These are phyloP conservation scores for Mormyrops attenuatus DNA, from an alignment of 2,797 vertebrate species.

Conservation along the genomic window DNA sequence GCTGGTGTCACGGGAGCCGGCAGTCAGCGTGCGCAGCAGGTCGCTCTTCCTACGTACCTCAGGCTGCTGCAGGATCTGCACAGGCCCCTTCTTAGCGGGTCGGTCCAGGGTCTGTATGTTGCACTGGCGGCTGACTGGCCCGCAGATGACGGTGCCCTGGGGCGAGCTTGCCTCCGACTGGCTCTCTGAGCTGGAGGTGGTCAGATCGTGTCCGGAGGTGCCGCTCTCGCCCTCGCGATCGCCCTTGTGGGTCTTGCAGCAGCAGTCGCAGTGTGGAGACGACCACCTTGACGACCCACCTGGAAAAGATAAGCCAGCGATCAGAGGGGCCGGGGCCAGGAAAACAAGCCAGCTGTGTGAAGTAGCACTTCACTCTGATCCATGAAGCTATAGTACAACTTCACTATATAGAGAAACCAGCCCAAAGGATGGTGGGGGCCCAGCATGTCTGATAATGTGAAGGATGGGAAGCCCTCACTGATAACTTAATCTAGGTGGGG, in stretches of 20 bases:
- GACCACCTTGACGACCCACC: conserved; percentile 87
- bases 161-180: conserved; percentile 95
- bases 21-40: conserved; percentile 84
- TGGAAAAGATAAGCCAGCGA: conserved; percentile 41
- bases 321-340: background rate
- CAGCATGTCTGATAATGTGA: background rate
- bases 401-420: background rate
- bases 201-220: conserved; percentile 93
- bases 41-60: conserved; percentile 91
- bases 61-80: conserved; percentile 77
- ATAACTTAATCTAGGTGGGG: background rate
- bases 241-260: conserved; percentile 90
- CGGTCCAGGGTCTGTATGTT: conserved; percentile 92
- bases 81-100: conserved; percentile 76
- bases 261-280: conserved; percentile 92
- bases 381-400: background rate
- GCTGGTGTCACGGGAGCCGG: conserved; percentile 78
- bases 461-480: background rate
- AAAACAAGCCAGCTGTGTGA: background rate
- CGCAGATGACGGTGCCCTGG: conserved; percentile 88
- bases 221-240: conserved; percentile 91
- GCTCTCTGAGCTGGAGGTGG: conserved; percentile 95
- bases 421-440: background rate
- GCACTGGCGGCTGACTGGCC: conserved; percentile 76
- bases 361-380: background rate